Conservation (phyloP, 2,888 invertebrate species). For the Sesia apiformis region DNA sequence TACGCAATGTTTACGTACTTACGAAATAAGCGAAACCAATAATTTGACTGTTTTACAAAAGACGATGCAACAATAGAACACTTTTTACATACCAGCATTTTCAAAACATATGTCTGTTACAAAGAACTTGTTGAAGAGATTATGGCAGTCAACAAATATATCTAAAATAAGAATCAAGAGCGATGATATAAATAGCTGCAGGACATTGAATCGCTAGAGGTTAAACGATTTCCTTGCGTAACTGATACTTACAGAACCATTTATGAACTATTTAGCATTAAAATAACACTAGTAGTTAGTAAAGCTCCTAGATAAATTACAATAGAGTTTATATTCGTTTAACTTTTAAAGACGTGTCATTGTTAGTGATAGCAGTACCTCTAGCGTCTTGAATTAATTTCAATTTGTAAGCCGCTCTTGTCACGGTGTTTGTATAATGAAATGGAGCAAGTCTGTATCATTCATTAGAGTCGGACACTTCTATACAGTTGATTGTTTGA, state of each 20-base stretch:
- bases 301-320: not conserved
- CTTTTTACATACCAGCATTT: conserved; percentile 8
- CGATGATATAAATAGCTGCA: conserved; percentile 42
- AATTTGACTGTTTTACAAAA: conserved; percentile 15
- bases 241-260: conserved; percentile 9
- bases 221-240: conserved; percentile 41
- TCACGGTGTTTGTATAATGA: conserved; percentile 70
- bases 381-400: conserved; percentile 59
- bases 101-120: conserved; percentile 16
- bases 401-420: conserved; percentile 65
- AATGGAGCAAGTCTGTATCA: conserved; percentile 64
- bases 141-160: conserved; percentile 19
- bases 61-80: conserved; percentile 7
- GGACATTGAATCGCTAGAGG: conserved; percentile 37
- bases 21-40: conserved; percentile 16
- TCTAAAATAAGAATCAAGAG: conserved; percentile 22
- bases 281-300: not conserved
- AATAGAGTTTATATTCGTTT: not conserved
- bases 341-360: not conserved
- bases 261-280: not conserved
- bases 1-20: conserved; percentile 35
- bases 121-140: conserved; percentile 1
- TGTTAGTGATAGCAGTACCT: conserved; percentile 24
- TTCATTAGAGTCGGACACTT: conserved; percentile 73
- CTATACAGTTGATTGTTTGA: conserved; percentile 73